Evolutionary conservation across 2,797 vertebrate genomes (phyloP).

Genomic region (Eulemur rubriventer): DNA sequence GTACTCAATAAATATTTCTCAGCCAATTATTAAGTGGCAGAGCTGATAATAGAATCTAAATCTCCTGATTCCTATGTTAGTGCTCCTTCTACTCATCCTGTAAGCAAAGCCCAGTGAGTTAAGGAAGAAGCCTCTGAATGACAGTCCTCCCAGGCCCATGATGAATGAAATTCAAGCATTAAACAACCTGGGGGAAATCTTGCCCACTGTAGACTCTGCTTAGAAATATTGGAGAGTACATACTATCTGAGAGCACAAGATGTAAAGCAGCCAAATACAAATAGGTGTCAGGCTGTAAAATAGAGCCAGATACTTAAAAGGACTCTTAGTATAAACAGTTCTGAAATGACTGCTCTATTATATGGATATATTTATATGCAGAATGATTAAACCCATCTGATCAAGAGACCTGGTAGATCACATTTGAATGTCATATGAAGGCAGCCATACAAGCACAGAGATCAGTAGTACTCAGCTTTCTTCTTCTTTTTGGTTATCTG

Average conservation of each 20-base stretch:
- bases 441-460: neutral
- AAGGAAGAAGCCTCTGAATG: neutral
- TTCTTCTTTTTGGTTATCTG: neutral
- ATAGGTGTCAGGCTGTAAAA: neutral
- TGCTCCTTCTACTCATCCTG: neutral
- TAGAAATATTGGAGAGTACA: neutral
- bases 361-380: constrained; percentile 27
- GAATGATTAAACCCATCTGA: constrained; percentile 34
- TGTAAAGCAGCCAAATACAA: constrained; percentile 15
- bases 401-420: neutral
- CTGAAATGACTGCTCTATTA: neutral
- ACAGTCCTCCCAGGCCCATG: neutral
- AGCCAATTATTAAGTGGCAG: neutral
- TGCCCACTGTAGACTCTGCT: neutral
- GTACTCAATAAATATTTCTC: constrained; percentile 25
- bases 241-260: neutral
- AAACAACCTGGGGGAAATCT: neutral
- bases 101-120: neutral
- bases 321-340: neutral
- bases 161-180: constrained; percentile 27
- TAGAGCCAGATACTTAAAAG: constrained; percentile 15
- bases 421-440: constrained; percentile 10
- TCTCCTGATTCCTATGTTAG: constrained; percentile 11
- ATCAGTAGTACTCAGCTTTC: neutral
- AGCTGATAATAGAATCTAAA: constrained; percentile 39